Percentiles rank a stretch among this genome's conserved stretches.
These are phyloP conservation scores for Tachina fera DNA, from an alignment of 2,888 invertebrate genomes.

Conservation along the genomic window DNA sequence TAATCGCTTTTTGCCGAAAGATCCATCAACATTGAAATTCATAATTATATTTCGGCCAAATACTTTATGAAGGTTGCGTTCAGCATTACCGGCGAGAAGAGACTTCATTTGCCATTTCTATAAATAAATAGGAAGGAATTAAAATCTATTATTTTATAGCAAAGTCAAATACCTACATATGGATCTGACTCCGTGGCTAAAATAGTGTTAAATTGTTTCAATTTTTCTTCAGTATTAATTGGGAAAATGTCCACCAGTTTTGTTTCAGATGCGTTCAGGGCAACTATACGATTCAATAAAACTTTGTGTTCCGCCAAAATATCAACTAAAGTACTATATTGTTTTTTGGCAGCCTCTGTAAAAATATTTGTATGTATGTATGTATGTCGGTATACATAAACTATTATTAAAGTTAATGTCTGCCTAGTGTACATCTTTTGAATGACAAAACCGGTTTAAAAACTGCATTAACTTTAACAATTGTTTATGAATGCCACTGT, in stretches of 20 bases:
- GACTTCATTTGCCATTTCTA: constrained; percentile 45
- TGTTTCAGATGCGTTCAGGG: constrained; percentile 18
- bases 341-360: constrained; percentile 5
- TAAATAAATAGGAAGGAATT: constrained; percentile 25
- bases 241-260: constrained; percentile 42
- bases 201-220: constrained; percentile 31
- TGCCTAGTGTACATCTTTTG: no score
- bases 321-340: constrained; percentile 8
- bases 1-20: constrained; percentile 48
- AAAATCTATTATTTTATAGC: constrained; percentile 18
- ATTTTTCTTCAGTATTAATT: constrained; percentile 29
- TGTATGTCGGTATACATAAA: no score
- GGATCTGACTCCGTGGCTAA: constrained; percentile 40
- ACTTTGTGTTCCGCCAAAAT: constrained; percentile 50
- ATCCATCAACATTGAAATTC: constrained; percentile 34
- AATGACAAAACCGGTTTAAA: not conserved
- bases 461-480: not conserved
- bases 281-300: constrained; percentile 26
- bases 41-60: constrained; percentile 43
- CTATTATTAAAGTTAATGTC: no score
- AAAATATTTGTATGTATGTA: not conserved
- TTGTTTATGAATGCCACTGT: no score
- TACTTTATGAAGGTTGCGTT: constrained; percentile 47
- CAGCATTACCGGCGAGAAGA: constrained; percentile 49
- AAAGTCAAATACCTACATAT: constrained; percentile 48